Conservation (phyloP, 1,140 invertebrate genomes). For the Bombus waltoni region DNA sequence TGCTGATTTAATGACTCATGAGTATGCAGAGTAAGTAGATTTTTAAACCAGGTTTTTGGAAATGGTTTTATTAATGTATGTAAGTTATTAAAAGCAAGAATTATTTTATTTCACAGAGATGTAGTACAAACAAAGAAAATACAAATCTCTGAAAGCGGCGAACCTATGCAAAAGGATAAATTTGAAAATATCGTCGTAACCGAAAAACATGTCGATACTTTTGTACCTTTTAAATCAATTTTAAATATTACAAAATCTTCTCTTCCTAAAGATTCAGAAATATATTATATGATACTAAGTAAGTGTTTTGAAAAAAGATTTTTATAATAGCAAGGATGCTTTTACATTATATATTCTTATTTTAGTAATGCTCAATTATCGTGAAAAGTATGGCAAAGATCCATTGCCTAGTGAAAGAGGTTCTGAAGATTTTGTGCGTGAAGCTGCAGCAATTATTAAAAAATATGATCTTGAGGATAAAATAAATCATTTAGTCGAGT, state of each 20-base stretch:
- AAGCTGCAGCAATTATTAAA: constrained; percentile 84
- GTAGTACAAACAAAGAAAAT: constrained; percentile 76
- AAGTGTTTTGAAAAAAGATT: constrained; percentile 56
- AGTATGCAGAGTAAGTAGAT: constrained; percentile 91
- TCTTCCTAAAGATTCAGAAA: constrained; percentile 68
- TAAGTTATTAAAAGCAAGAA: not conserved
- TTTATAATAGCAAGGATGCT: not conserved
- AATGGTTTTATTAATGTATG: not conserved
- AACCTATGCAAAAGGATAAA: constrained; percentile 76
- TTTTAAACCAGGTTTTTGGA: not conserved
- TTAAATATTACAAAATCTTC: constrained; percentile 85
- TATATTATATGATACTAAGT: constrained; percentile 78
- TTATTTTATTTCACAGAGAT: constrained; percentile 69
- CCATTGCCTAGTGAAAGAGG: constrained; percentile 86
- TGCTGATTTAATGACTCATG: constrained; percentile 93
- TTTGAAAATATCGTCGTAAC: constrained; percentile 82
- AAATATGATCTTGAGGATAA: constrained; percentile 78
- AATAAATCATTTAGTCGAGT: constrained; percentile 83
- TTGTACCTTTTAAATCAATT: constrained; percentile 88
- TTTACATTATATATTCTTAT: constrained; percentile 69
- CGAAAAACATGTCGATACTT: constrained; percentile 83
- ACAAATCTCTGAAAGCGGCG: constrained; percentile 65
- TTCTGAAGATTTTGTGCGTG: constrained; percentile 86
- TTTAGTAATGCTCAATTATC: constrained; percentile 89
- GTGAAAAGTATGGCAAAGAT: constrained; percentile 87